Conservation (phyloP, 2,888 invertebrate genomes). For the Andrena flavipes region DNA sequence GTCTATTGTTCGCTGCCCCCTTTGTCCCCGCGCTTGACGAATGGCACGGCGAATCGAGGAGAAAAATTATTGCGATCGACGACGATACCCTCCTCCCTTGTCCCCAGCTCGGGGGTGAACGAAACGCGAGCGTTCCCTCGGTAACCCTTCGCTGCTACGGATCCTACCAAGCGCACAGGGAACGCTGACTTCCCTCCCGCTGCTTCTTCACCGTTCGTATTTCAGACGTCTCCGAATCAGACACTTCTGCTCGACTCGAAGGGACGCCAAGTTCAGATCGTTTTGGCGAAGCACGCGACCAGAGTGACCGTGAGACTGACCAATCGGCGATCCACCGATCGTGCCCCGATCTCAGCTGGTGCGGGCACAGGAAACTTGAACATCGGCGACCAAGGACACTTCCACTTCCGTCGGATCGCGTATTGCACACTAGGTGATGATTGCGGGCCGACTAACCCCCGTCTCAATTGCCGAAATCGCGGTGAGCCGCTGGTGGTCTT, state of each 20-base stretch:
- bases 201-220: too few species aligned
- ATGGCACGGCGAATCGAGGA: constrained; percentile 39
- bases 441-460: constrained; percentile 66
- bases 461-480: constrained; percentile 63
- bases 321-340: not conserved
- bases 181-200: too few species aligned
- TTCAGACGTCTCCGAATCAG: too few species aligned
- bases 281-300: not conserved
- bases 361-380: constrained; percentile 16
- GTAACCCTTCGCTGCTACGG: not conserved
- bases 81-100: not conserved
- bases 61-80: constrained; percentile 52
- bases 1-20: constrained; percentile 56
- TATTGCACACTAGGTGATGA: constrained; percentile 73
- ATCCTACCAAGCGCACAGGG: not conserved
- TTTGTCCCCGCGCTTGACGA: constrained; percentile 56
- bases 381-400: constrained; percentile 25
- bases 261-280: too few species aligned
- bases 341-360: not conserved
- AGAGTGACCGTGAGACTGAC: constrained; percentile 1
- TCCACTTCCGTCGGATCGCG: constrained; percentile 63
- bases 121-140: not conserved
- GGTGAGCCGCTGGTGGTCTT: constrained; percentile 66
- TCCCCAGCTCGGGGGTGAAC: not conserved
- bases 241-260: too few species aligned